phyloP scores from a whole-genome alignment of 2,113 vertebrate genomes.

The Cettia cetti region DNA sequence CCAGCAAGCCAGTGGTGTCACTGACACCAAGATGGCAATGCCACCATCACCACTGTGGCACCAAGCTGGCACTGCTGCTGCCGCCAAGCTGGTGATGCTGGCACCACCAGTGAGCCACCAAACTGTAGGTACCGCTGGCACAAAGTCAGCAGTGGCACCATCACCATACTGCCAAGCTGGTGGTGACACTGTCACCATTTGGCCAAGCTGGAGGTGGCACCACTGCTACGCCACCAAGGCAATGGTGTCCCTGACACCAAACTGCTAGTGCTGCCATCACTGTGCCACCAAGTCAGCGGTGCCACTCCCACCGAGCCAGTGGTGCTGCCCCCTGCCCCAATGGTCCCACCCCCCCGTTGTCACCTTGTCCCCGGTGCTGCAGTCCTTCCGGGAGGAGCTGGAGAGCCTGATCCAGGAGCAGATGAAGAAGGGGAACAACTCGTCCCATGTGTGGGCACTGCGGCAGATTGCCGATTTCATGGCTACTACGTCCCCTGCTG shows the following conservation, averaged over 20 bases:
- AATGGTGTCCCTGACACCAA: neutral
- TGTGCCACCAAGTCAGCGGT: neutral
- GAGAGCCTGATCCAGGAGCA: slow-evolving; percentile 97
- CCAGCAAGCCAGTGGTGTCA: neutral
- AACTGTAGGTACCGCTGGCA: rapidly evolving
- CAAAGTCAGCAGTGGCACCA: neutral
- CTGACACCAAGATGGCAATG: rapidly evolving
- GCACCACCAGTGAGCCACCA: neutral
- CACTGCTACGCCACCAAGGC: neutral
- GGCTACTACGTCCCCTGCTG: slow-evolving; percentile 85
- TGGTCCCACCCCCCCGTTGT: rapidly evolving
- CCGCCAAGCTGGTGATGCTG: neutral
- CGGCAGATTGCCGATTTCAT: slow-evolving; percentile 96
- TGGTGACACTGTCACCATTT: rapidly evolving
- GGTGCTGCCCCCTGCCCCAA: rapidly evolving
- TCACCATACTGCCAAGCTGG: neutral
- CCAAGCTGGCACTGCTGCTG: no score
- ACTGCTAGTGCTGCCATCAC: neutral
- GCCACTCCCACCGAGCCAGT: neutral
- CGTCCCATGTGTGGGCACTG: slow-evolving; percentile 92
- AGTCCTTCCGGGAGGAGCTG: slow-evolving; percentile 98
- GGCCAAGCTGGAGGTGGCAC: neutral
- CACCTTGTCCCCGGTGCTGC: neutral
- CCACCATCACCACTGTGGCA: neutral
- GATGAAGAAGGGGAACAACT: slow-evolving; percentile 97